Evolutionary conservation across 1,140 invertebrate species (phyloP), one percentile per base, ranked within the genome.

Genomic region (Drosophila varians): DNA sequence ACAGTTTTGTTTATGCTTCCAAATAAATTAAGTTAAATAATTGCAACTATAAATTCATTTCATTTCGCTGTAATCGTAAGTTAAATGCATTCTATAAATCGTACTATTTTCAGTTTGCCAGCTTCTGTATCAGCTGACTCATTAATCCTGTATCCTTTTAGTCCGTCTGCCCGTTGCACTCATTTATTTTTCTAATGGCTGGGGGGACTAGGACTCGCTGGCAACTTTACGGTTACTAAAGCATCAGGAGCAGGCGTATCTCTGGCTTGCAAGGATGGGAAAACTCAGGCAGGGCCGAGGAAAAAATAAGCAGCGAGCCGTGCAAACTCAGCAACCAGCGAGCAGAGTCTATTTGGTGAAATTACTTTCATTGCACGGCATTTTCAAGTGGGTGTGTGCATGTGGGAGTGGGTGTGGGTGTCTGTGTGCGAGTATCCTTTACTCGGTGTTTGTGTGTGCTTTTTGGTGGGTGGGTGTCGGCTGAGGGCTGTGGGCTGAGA

Each of bases 301-400:
- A 45, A 55, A 61, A 58, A 68, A 60, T 48, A 43, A 18, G 38
- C 54, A 57, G 55, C 70, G 70, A 62, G 45, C 57, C 68, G 68
- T 64, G 71, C 71, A 71, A 72, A 74, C 65, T 69, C 62, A 57
- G 65, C 55, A 58, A n/a, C 46, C 31, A 57, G 34, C 61, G 31
- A 48, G 42, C 83, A 53, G 58, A 87, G 82, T 87, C 77, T 87
- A 74, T 87, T 87, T 87, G 64, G 74, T 52, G 70, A 87, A 87
- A 88, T 87, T 87, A 88, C 82, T 82, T 88, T 88, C 82, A 82
- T 88, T 87, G 83, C 82, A 86, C 65, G 60, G 74, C 77, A 45
- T 56, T 68, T 75, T 71, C 77, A 69, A 87, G 82, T 77, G 77
- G 62, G 51, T 62, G 54, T 66, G 49, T 75, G 57, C 36, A 19